Base-by-base conservation (phyloP, 2,888 invertebrate genomes). In the Hypomecis punctinalis region DNA sequence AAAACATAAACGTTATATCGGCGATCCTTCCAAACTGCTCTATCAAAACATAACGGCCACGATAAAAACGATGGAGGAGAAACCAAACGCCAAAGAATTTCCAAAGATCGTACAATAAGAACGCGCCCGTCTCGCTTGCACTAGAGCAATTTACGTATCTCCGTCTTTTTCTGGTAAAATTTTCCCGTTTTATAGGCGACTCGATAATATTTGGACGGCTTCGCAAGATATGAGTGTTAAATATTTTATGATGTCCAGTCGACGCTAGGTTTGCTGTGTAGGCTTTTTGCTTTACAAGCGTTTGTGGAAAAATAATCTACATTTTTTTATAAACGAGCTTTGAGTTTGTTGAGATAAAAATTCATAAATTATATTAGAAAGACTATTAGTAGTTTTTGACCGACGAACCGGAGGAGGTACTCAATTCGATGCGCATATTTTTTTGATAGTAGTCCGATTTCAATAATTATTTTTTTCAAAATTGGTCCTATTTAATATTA, bases 61-160 rank as follows among this genome's bases (percentile, higher is more conserved):
- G 90, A 93, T 93, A 92, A 93, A 91, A 91, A 84, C 91, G 90
- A 90, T 90, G 87, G 89, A 86, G 86, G 91, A 90, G 90, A 92
- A 91, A 91, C 90, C 90, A 90, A 91, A 88, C 86, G 84, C 86
- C 87, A 82, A 82, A 85, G 88, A 90, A 89, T 87, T 89, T 89
- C 88, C 87, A 89, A 92, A 91, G 90, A 89, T 89, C 89, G 84
- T 83, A 89, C 88, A 90, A 88, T 88, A 88, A 87, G 83, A 77
- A 73, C 75, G 73, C 75, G 68, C 77, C 74, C 84, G 75, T 91
- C 90, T 84, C 79, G 81, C 73, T 90, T 86, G 75, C 70, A 76
- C 86, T 71, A 74, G 79, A 79, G 75, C 77, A 71, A 78, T 74
- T 79, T 76, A 70, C 74, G 68, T 87, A 81, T 76, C 67, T 72